These are phyloP conservation scores for Uloborus plumipes DNA, from an alignment of 2,888 invertebrate genomes.

Conservation along the genomic window DNA sequence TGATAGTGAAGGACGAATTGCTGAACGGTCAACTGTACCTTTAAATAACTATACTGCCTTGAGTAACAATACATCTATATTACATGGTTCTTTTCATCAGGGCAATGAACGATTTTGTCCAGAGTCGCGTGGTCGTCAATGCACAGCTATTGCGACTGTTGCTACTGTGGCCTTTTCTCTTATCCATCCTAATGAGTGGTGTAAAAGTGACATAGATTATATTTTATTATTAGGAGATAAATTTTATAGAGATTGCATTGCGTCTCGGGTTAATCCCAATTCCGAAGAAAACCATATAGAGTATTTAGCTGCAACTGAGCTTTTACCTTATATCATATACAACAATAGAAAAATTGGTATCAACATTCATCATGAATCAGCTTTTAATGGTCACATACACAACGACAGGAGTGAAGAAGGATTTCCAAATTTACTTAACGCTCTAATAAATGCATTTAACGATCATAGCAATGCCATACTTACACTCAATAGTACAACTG, in stretches of 20 bases:
- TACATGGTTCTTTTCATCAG: neutral
- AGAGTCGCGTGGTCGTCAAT: neutral
- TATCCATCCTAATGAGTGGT: neutral
- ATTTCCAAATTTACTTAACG: neutral
- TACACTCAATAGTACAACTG: neutral
- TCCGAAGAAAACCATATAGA: neutral
- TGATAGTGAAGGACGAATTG: neutral
- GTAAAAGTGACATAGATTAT: neutral
- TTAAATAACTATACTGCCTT: neutral
- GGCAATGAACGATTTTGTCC: constrained; percentile 1
- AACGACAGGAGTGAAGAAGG: neutral
- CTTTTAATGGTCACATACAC: neutral
- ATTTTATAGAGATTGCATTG: neutral
- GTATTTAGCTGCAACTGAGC: neutral
- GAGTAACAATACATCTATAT: neutral
- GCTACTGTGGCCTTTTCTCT: neutral
- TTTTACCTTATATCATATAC: neutral
- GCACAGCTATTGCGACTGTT: neutral
- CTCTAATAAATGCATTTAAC: neutral
- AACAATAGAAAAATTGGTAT: neutral
- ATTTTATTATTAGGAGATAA: neutral
- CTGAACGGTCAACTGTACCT: neutral
- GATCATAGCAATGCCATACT: neutral
- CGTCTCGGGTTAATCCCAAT: neutral
- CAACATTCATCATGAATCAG: neutral